Base-by-base conservation (phyloP, 2,113 vertebrate genomes). In the Rhinichthys klamathensis region DNA sequence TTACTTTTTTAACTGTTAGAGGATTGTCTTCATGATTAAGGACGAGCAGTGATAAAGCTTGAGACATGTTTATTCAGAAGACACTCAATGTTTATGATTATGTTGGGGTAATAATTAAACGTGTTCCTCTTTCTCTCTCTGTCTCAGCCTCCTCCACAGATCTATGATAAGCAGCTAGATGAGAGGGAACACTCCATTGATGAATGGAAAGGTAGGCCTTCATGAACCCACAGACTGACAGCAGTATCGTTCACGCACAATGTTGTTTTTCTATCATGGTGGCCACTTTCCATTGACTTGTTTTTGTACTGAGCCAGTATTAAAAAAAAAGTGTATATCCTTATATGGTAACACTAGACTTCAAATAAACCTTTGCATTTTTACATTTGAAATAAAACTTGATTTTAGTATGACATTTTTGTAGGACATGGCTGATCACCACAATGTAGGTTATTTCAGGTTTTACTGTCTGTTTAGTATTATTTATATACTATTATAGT, bases 151-250 rank as follows among this genome's bases (percentile, higher is more conserved):
- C 97, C 98, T 84, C 98, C 98, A 89, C 96, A 97, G 93, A 99
- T 99, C 93, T 99, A 99, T n/a, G 98, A 99, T 93, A 99, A 99
- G 87, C 97, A 98, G 89, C 93, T 99, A 93, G 98, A 99, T 94
- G 98, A 99, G 93, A 97, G 98, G 95, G 98, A 99, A 96, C 98
- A 99, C 90, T 99, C 97, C 85, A 99, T 99, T 7, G 98, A 99
- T 90, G 98, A 99, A 93, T 99, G 98, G 98, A 99, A 99, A 99
- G 98, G 98, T 97, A 94, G 93, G 41, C 7, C 38, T 90, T 76
- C 70, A 4, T 69, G 12, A 56, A 38, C 11, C 9, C 65, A 58
- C 38, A 49, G 41, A 72, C 16, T 54, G 6, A 32, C 11, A 56
- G 49, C 30, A 12, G 51, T 78, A 60, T 60, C 21, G 18, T 27